A percentile compares a stretch with the other conserved stretches of the same genome.
Evolutionary conservation across 2,797 vertebrate genomes (phyloP).

Genomic region (Monodelphis domestica): DNA sequence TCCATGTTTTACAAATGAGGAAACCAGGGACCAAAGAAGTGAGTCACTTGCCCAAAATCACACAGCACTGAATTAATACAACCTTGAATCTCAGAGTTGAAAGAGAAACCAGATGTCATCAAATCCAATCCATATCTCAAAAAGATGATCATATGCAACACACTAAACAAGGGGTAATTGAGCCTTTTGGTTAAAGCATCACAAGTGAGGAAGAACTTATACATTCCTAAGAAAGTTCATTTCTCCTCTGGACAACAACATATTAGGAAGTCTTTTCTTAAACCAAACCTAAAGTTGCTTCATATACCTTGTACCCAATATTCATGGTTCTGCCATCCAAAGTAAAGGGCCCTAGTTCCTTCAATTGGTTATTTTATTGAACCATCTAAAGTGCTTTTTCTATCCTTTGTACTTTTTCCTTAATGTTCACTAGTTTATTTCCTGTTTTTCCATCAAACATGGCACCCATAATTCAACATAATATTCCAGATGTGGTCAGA

Average conservation of each 20-base stretch:
- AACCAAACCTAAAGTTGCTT: neutral
- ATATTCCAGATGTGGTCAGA: neutral
- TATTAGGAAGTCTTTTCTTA: neutral
- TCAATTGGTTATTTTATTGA: neutral
- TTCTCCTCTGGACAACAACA: neutral
- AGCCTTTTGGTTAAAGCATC: neutral
- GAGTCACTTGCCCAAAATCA: constrained; percentile 14
- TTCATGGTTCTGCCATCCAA: neutral
- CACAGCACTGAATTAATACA: neutral
- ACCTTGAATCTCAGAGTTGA: neutral
- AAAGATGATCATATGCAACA: neutral
- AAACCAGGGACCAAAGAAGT: constrained; percentile 10
- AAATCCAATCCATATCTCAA: neutral
- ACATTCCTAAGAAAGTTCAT: neutral
- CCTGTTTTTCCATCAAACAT: neutral
- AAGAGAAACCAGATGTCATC: neutral
- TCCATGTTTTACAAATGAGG: constrained; percentile 45
- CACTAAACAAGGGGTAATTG: neutral
- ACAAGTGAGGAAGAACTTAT: neutral
- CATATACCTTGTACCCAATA: neutral
- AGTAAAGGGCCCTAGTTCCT: neutral
- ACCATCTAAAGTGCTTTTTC: neutral
- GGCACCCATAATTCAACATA: neutral
- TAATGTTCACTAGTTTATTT: neutral
- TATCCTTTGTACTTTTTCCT: neutral